phyloP scores from a whole-genome alignment of 2,797 vertebrate genomes.

The Malacoraja senta region DNA sequence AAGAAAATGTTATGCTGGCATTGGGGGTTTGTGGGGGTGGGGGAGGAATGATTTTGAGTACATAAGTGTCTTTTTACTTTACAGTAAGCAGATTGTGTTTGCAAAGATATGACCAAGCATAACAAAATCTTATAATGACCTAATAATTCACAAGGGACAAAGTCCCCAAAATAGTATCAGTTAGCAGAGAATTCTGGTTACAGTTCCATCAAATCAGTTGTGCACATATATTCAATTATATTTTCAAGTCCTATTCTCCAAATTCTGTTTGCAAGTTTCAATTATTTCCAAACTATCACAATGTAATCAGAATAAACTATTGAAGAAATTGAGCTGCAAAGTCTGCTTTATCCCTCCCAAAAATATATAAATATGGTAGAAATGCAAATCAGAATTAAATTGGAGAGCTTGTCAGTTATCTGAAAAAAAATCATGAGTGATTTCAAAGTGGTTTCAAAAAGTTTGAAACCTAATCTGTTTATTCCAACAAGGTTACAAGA shows the following conservation, averaged over 20 bases:
- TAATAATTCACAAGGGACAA: constrained; percentile 8
- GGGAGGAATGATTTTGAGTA: neutral
- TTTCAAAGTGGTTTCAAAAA: neutral
- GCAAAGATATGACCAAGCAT: neutral
- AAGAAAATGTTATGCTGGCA: neutral
- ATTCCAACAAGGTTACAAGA: neutral
- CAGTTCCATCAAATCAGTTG: neutral
- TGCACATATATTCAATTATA: neutral
- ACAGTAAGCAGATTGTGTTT: neutral
- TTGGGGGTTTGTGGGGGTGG: neutral
- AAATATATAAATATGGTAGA: neutral
- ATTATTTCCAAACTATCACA: neutral
- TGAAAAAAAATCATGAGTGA: neutral
- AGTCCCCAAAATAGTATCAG: neutral
- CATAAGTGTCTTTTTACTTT: neutral
- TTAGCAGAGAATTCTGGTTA: neutral
- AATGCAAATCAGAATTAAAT: neutral
- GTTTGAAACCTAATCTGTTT: neutral
- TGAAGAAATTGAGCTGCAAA: neutral
- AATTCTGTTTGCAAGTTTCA: neutral
- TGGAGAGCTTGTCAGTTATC: too few species aligned
- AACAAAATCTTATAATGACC: neutral
- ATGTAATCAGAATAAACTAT: neutral
- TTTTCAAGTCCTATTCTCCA: neutral
- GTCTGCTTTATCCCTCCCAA: neutral